These are phyloP conservation scores for Invenusta paracnida DNA, from an alignment of 2,888 invertebrate genomes.

Conservation along the genomic window DNA sequence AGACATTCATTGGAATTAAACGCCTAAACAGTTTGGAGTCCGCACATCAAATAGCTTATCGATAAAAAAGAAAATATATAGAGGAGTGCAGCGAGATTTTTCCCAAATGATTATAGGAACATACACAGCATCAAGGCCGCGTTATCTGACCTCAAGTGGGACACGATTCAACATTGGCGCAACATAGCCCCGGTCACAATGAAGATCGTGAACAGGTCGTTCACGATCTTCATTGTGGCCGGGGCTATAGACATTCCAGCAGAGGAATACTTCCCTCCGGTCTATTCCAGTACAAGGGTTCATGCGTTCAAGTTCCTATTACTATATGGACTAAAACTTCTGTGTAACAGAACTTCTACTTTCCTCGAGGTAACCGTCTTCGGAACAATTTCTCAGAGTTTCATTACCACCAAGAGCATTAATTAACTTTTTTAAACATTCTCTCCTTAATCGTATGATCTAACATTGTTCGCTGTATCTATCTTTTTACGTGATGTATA, in stretches of 20 bases:
- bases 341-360: neutral
- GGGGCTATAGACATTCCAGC: neutral
- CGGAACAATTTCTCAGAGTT: neutral
- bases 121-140: no score
- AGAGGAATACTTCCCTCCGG: neutral
- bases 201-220: neutral
- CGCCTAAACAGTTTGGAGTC: no score
- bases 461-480: neutral
- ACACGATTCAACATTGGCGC: neutral
- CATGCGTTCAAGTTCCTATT: neutral
- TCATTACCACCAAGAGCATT: neutral
- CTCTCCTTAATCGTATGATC: neutral
- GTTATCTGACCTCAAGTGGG: no score
- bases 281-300: neutral
- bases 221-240: no score
- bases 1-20: no score
- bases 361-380: neutral
- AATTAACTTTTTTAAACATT: slow-evolving; percentile 6
- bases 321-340: no score
- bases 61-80: no score
- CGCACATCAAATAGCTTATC: no score
- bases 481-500: neutral
- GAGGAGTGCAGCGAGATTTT: no score
- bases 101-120: no score
- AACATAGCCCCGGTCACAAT: neutral